Evolutionary conservation across 2,888 invertebrate species (phyloP).

Genomic region (Tenthredo distinguenda): DNA sequence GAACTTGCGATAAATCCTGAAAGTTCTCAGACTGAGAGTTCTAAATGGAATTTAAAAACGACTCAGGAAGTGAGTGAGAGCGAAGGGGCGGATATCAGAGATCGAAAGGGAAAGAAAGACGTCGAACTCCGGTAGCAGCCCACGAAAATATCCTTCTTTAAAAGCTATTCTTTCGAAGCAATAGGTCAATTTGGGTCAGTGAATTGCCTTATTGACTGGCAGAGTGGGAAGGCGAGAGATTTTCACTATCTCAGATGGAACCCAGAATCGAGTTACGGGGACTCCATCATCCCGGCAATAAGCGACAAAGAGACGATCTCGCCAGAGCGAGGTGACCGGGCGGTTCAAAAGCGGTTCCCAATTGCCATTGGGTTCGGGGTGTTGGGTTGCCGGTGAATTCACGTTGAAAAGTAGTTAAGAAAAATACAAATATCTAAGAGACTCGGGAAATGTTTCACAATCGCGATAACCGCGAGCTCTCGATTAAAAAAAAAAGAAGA

Average conservation of each 20-base stretch:
- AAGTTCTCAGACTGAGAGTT: neutral
- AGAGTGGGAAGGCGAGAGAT: conserved; percentile 67
- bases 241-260: conserved; percentile 76
- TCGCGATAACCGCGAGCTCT: neutral
- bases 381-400: neutral
- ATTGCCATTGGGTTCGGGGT: neutral
- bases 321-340: conserved; percentile 47
- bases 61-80: neutral
- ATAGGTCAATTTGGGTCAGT: conserved; percentile 75
- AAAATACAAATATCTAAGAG: neutral
- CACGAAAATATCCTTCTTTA: conserved; percentile 54
- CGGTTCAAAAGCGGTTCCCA: conserved; percentile 44
- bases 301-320: conserved; percentile 57
- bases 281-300: conserved; percentile 66
- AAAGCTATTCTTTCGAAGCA: conserved; percentile 62
- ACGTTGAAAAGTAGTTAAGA: neutral
- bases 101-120: conserved; percentile 10
- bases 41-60: conserved; percentile 18
- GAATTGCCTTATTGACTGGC: conserved; percentile 77
- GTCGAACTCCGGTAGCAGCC: conserved; percentile 26
- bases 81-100: neutral
- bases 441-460: neutral
- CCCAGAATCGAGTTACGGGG: conserved; percentile 74
- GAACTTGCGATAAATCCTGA: conserved; percentile 7
- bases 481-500: neutral